A percentile compares a stretch with the other conserved stretches of the same genome.
phyloP scores from a whole-genome alignment of 2,797 vertebrate genomes.

The Coendou prehensilis region DNA sequence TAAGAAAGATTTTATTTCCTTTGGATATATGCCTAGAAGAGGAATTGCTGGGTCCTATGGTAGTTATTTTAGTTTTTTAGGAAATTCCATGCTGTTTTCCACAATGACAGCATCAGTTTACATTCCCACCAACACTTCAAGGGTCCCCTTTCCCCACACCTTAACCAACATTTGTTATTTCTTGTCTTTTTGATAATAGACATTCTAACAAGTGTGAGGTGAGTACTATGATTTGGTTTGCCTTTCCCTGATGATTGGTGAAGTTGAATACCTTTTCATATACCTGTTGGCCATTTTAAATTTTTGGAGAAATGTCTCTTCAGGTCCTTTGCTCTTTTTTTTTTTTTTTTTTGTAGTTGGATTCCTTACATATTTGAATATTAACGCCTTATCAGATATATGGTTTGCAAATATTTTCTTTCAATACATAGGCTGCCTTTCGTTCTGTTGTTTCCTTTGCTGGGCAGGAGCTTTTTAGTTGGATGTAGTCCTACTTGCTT shows the following conservation, averaged over 20 bases:
- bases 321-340: not conserved
- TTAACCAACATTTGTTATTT: not conserved
- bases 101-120: not conserved
- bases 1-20: not conserved
- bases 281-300: not conserved
- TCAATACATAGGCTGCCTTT: not conserved
- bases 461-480: not conserved
- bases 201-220: not conserved
- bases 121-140: not conserved
- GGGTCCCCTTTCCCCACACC: not conserved
- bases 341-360: not conserved
- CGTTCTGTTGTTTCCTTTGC: not conserved
- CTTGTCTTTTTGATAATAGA: not conserved
- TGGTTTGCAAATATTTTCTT: not conserved
- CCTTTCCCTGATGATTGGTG: not conserved
- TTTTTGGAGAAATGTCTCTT: not conserved
- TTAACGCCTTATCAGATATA: not conserved
- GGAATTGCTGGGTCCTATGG: not conserved
- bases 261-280: not conserved
- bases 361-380: not conserved
- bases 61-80: not conserved
- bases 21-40: not conserved
- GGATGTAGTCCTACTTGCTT: not conserved
- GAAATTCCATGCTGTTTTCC: not conserved
- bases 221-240: not conserved